Evolutionary conservation across 2,113 vertebrate genomes (phyloP).

Genomic region (Bombycilla garrulus): DNA sequence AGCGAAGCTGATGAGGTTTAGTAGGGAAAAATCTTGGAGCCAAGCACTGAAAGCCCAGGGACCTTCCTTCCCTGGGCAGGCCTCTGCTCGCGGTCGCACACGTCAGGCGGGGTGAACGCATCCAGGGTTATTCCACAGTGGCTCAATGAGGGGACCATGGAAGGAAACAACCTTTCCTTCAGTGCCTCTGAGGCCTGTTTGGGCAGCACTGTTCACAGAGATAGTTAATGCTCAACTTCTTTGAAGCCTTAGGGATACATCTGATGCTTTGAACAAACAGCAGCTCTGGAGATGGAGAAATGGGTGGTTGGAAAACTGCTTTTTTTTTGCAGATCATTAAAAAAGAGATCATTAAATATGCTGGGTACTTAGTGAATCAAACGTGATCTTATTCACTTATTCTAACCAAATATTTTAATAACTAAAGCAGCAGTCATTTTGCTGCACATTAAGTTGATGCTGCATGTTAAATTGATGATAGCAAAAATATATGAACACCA

Average conservation of each 20-base stretch:
- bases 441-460: neutral
- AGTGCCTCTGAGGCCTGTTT: neutral
- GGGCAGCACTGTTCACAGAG: neutral
- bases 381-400: neutral
- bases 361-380: neutral
- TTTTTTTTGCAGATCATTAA: neutral
- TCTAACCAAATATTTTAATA: neutral
- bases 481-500: neutral
- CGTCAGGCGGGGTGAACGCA: too few relatives aligned
- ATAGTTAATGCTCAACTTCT: neutral
- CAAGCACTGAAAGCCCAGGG: neutral
- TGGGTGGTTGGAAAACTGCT: neutral
- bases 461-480: neutral
- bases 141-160: neutral
- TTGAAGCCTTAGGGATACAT: neutral
- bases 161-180: neutral
- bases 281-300: neutral
- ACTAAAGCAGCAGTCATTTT: neutral
- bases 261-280: neutral
- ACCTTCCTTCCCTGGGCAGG: neutral
- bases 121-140: neutral
- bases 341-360: neutral
- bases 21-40: neutral
- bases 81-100: rapidly evolving
- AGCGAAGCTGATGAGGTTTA: neutral